Evolutionary conservation across 1,140 invertebrate species (phyloP), one percentile per base, ranked within the genome.

Genomic region (Drosophila guanche): DNA sequence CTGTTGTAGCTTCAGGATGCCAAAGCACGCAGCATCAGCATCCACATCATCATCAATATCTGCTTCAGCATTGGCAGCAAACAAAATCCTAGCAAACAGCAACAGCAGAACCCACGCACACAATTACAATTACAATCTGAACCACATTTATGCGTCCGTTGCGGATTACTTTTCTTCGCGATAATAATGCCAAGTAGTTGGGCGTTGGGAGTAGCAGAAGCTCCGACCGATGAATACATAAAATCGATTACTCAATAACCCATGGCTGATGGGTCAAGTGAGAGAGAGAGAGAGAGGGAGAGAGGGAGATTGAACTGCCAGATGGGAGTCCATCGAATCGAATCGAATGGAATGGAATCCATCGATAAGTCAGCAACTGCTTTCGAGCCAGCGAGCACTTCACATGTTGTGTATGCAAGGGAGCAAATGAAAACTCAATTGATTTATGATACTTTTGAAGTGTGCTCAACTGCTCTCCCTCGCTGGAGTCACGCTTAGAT

Each of bases 401-500:
- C 48, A 60, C 57, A 60, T 53, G 16, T 20, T 20, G 16, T 20
- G 16, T 1, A 45, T 59, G n/a, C 23, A 42, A 33, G 41, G 7
- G 6, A 25, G 33, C 20, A 42, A 68, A 68, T 68, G 62, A 68
- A 68, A 68, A 68, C 50, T 68, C 65, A 68, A 68, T 68, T 68
- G 65, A 68, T 68, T 67, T 56, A 68, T 68, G 62, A 48, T 68
- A 48, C 50, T 47, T 54, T 46, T 54, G 10, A 12, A 37, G 33
- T 37, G 10, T 12, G 10, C 5, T 63, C 25, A 6, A 65, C n/a
- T 12, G 55, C 8, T 63, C 45, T 70, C 45, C 16, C 16, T 20
- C 16, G 0, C 16, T 20, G n/a, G 48, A 66, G 68, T 72, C 73
- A 63, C 58, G 67, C 72, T 75, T 46, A 79, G 80, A 85, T 83